A percentile compares a stretch with the other conserved stretches of the same genome.
phyloP scores from a whole-genome alignment of 2,797 vertebrate genomes.

The Gobionotothen gibberifrons region DNA sequence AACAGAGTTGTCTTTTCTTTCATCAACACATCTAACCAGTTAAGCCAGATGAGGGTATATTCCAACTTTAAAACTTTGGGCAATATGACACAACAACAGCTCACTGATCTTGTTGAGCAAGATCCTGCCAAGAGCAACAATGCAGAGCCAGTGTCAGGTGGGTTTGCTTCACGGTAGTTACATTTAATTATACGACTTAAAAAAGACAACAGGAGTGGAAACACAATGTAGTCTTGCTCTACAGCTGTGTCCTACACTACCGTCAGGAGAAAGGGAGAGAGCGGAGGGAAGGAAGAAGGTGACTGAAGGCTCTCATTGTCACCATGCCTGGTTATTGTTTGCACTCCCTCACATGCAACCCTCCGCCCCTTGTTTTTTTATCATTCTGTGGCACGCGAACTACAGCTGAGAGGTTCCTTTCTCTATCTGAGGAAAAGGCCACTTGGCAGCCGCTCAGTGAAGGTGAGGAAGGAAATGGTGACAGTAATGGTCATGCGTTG shows the following conservation, averaged over 20 bases:
- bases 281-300: constrained; percentile 35
- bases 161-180: constrained; percentile 5
- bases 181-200: constrained; percentile 38
- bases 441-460: constrained; percentile 45
- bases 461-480: constrained; percentile 69
- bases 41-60: constrained; percentile 33
- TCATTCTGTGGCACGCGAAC: constrained; percentile 57
- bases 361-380: constrained; percentile 47
- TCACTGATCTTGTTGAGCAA: constrained; percentile 17
- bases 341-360: constrained; percentile 43
- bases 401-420: constrained; percentile 51
- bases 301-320: constrained; percentile 45
- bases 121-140: constrained; percentile 12
- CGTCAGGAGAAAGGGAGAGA: constrained; percentile 38
- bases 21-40: constrained; percentile 39
- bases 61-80: constrained; percentile 13
- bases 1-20: constrained; percentile 42
- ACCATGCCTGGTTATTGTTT: constrained; percentile 62
- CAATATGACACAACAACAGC: constrained; percentile 17
- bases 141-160: neutral
- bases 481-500: constrained; percentile 48
- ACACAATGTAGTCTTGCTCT: constrained; percentile 15
- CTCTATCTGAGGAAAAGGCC: constrained; percentile 60
- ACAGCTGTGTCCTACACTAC: constrained; percentile 46
- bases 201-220: constrained; percentile 3